Evolutionary conservation across 2,797 vertebrate genomes (phyloP).

Genomic region (Sphenodon punctatus): DNA sequence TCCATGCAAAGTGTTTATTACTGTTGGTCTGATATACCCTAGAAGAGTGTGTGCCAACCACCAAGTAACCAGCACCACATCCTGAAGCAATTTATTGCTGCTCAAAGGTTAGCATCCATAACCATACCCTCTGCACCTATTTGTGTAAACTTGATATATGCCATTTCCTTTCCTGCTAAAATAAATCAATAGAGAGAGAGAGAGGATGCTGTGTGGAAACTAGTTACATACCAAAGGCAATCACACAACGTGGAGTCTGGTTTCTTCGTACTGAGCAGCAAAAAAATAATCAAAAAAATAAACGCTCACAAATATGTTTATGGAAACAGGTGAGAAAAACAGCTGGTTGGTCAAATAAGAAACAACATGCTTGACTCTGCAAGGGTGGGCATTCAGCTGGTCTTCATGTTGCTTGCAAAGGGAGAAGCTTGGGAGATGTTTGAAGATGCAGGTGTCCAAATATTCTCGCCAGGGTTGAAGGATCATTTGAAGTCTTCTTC

Average conservation of each 20-base stretch:
- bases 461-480: constrained; percentile 46
- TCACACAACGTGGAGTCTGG: neutral
- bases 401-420: constrained; percentile 53
- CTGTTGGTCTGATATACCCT: too few species aligned
- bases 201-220: neutral
- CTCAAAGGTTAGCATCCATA: neutral
- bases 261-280: constrained; percentile 33
- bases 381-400: neutral
- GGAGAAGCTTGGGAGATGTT: constrained; percentile 46
- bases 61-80: too few species aligned
- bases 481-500: constrained; percentile 49
- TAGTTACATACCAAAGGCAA: constrained; percentile 3
- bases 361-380: neutral
- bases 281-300: constrained; percentile 35
- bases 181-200: neutral
- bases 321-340: constrained; percentile 34
- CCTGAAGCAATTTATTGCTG: neutral
- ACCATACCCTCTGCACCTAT: neutral
- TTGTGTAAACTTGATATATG: neutral
- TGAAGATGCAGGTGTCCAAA: constrained; percentile 59
- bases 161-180: constrained; percentile 12
- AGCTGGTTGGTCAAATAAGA: constrained; percentile 43
- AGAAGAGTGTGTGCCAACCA: too few species aligned
- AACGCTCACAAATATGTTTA: constrained; percentile 29
- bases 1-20: neutral